Conservation (phyloP, 2,888 invertebrate genomes). For the Epirrita christyi region DNA sequence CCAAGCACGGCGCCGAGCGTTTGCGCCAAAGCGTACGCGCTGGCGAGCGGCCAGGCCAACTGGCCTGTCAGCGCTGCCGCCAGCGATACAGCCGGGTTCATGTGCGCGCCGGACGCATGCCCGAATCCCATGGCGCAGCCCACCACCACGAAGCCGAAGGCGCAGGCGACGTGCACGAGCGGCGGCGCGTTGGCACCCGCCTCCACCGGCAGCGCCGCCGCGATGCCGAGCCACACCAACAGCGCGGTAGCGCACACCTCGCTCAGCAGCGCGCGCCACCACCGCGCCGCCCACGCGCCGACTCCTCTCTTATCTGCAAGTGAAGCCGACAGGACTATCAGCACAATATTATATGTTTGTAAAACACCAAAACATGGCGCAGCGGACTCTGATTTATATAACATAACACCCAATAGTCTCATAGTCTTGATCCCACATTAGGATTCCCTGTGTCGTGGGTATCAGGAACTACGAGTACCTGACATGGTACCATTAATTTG, state of each 20-base stretch:
- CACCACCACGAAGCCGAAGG: constrained; percentile 68
- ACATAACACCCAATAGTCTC: too few relatives aligned
- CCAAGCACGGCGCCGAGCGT: constrained; percentile 60
- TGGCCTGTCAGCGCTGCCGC: constrained; percentile 85
- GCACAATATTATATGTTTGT: too few relatives aligned
- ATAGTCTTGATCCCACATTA: too few relatives aligned
- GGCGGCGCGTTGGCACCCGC: constrained; percentile 35
- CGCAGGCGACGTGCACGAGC: constrained; percentile 65
- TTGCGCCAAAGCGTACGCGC: constrained; percentile 62
- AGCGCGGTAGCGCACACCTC: constrained; percentile 70
- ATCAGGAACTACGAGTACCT: too few relatives aligned
- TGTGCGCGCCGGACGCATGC: constrained; percentile 90
- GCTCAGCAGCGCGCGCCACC: constrained; percentile 69
- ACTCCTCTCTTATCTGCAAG: constrained; percentile 28
- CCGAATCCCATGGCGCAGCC: constrained; percentile 82
- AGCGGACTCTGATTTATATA: too few relatives aligned
- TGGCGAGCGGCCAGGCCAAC: constrained; percentile 62
- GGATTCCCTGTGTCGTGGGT: too few relatives aligned
- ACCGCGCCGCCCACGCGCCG: constrained; percentile 52
- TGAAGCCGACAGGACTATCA: too few relatives aligned
- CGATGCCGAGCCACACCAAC: constrained; percentile 69
- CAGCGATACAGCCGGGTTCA: constrained; percentile 91
- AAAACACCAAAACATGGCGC: too few relatives aligned
- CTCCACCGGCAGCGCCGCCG: constrained; percentile 41
- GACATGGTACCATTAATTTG: too few relatives aligned